Evolutionary conservation across 2,113 vertebrate species (phyloP), one percentile per base, ranked within the genome.

Genomic region (Sebastes schlegelii): DNA sequence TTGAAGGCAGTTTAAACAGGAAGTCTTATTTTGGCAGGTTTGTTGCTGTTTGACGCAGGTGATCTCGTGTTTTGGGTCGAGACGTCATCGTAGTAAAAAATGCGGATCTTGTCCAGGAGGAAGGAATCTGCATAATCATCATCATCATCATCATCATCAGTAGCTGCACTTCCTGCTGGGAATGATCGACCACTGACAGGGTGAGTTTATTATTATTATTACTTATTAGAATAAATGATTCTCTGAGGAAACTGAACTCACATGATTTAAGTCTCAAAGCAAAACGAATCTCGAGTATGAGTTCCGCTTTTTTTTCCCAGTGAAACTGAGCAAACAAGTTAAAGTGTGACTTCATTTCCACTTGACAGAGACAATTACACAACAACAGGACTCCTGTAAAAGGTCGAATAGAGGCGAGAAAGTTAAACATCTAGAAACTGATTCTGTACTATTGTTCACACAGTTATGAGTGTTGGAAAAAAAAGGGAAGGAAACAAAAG

Each of bases 1-100:
- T 83, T 87, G 82, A 89, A 92, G 52, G 66, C n/a, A 66, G 5
- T 10, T 34, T 2, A 5, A 34, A 58, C 48, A 64, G 79, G 77
- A 91, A 79, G 42, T 70, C 1, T 26, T 58, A 4, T 40, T 48
- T 55, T 79, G 60, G 21, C 75, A 49, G 42, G 51, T 51, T 74
- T 51, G 34, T 17, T n/a, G 8, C 1, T 2, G 11, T 10, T 48
- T 68, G 74, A 73, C 51, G 5, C 54, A 85, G 64, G 69, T 85
- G 63, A 65, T 12, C 14, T 64, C 6, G 12, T 34, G 65, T 19
- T 48, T n/a, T 1, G 34, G 7, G 43, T 48, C 8, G 48, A 69
- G 46, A 86, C 70, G 65, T 89, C 43, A 82, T 62, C 4, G 8
- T 0, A 3, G 51, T 12, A 21, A 57, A 80, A 61, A 80, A 61